These are phyloP conservation scores for Xylota segnis DNA, from an alignment of 2,888 invertebrate species.

Conservation along the genomic window DNA sequence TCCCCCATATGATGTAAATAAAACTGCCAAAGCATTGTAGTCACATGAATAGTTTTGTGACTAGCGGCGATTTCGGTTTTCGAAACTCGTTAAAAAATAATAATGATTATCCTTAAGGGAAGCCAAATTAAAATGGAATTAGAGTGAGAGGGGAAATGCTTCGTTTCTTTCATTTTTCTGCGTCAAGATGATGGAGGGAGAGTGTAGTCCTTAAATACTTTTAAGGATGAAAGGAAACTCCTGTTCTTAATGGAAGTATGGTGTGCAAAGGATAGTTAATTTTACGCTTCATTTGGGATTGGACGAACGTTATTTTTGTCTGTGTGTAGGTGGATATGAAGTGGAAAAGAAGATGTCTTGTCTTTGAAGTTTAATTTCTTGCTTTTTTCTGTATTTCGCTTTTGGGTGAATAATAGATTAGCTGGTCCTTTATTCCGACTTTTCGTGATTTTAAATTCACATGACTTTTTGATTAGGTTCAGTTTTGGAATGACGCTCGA, in stretches of 20 bases:
- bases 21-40: constrained; percentile 16
- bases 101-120: constrained; percentile 42
- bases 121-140: constrained; percentile 33
- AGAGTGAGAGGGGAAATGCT: constrained; percentile 5
- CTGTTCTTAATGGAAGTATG: neutral
- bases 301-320: constrained; percentile 3
- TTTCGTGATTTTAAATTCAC: neutral
- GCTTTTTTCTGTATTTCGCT: neutral
- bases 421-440: neutral
- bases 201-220: neutral
- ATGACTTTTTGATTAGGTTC: constrained; percentile 17
- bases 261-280: constrained; percentile 51
- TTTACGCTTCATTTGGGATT: constrained; percentile 48
- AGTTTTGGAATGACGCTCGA: neutral
- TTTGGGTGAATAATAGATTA: constrained; percentile 16
- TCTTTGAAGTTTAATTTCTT: constrained; percentile 1
- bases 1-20: constrained; percentile 10
- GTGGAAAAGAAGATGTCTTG: neutral
- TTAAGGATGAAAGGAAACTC: constrained; percentile 10
- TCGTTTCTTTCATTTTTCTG: constrained; percentile 15
- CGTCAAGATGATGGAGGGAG: too few relatives aligned
- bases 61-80: constrained; percentile 34
- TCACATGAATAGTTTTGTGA: constrained; percentile 9
- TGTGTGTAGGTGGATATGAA: neutral
- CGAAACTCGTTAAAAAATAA: constrained; percentile 68